Percentiles rank a stretch among this genome's conserved stretches.
Evolutionary conservation across 2,797 vertebrate species (phyloP).

Genomic region (Channallabes apus): DNA sequence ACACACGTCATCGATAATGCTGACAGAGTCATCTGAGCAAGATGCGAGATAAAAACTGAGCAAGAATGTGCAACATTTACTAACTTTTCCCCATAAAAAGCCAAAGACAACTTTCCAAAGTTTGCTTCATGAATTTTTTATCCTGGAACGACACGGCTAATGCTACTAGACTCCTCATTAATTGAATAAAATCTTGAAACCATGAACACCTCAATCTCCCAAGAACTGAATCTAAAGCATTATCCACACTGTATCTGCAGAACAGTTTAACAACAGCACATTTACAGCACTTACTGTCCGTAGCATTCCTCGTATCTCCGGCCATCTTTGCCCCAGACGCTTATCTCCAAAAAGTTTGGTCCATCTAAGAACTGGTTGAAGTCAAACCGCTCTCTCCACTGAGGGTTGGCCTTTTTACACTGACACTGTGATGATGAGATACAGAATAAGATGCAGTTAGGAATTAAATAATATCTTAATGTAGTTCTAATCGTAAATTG

Average conservation of each 20-base stretch:
- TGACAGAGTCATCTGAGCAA: not conserved
- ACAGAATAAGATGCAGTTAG: not conserved
- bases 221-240: not conserved
- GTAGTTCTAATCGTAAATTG: not conserved
- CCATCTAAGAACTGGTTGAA: slow-evolving; percentile 88
- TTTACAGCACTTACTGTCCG: slow-evolving; percentile 80
- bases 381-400: slow-evolving; percentile 96
- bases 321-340: slow-evolving; percentile 86
- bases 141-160: not conserved
- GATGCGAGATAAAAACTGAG: not conserved
- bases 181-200: not conserved
- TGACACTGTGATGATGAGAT: slow-evolving; percentile 71
- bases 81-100: not conserved
- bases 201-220: not conserved
- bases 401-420: slow-evolving; percentile 85
- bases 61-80: not conserved
- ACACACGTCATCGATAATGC: slow-evolving; percentile 4
- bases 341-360: slow-evolving; percentile 84
- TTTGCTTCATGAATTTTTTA: not conserved
- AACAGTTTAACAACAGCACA: not conserved
- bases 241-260: too few relatives aligned
- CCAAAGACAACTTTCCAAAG: not conserved
- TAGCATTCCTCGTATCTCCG: slow-evolving; percentile 81
- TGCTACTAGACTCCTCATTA: not conserved
- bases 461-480: not conserved